Evolutionary conservation across 2,888 invertebrate species (phyloP).

Genomic region (Drosophila paucipuncta): DNA sequence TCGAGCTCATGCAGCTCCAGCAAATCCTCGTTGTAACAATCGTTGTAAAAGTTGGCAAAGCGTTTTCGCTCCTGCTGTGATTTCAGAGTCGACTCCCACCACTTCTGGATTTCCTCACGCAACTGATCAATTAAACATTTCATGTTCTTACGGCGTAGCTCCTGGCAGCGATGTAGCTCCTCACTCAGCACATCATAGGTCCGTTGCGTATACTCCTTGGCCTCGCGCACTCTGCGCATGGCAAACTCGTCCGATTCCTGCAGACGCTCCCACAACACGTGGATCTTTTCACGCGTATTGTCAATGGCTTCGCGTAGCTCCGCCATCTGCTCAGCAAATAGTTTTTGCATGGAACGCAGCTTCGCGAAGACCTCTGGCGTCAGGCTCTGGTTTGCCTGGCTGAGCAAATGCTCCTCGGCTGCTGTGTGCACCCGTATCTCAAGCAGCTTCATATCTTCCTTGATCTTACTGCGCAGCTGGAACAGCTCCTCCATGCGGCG

Average conservation of each 20-base stretch:
- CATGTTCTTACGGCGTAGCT: conserved; percentile 91
- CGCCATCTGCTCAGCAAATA: conserved; percentile 87
- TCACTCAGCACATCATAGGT: conserved; percentile 85
- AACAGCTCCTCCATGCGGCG: conserved; percentile 85
- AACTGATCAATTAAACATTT: conserved; percentile 87
- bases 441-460: conserved; percentile 83
- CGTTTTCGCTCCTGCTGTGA: conserved; percentile 87
- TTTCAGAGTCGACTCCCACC: conserved; percentile 93
- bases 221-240: conserved; percentile 87
- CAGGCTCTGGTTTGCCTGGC: conserved; percentile 87
- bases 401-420: conserved; percentile 83
- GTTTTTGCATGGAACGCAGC: conserved; percentile 87
- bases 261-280: conserved; percentile 90
- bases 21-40: conserved; percentile 92
- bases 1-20: conserved; percentile 92
- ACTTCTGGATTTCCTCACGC: conserved; percentile 89
- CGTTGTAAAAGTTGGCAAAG: conserved; percentile 89
- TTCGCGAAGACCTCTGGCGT: conserved; percentile 88
- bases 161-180: conserved; percentile 91
- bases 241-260: conserved; percentile 89
- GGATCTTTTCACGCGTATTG: conserved; percentile 88
- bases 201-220: conserved; percentile 73
- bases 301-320: conserved; percentile 87
- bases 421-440: conserved; percentile 77
- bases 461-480: conserved; percentile 83